phyloP scores from a whole-genome alignment of 1,140 invertebrate species.

The Panonychus citri region DNA sequence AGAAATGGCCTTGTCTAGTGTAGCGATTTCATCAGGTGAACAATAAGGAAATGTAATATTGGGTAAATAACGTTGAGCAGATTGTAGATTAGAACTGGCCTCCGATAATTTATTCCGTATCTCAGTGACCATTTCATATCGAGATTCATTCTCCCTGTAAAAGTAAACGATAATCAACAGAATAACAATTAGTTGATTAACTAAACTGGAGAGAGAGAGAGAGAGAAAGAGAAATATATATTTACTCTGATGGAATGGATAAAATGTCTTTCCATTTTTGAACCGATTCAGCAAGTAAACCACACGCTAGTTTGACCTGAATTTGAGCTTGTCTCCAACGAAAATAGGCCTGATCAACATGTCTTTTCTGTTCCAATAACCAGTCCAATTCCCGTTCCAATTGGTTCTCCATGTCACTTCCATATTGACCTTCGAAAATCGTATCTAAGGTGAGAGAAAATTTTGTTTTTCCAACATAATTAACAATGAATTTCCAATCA shows the following conservation, averaged over 20 bases:
- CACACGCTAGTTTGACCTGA: conserved; percentile 27
- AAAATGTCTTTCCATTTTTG: conserved; percentile 26
- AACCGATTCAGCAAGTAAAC: conserved; percentile 26
- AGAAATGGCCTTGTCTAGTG: conserved; percentile 27
- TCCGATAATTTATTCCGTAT: conserved; percentile 33
- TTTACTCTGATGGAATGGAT: conserved; percentile 22
- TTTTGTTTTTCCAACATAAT: conserved; percentile 3
- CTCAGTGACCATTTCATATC: conserved; percentile 29
- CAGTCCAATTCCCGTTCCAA: conserved; percentile 31
- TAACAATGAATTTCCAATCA: background rate
- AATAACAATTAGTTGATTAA: background rate
- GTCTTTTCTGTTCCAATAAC: conserved; percentile 28
- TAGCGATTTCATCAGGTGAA: conserved; percentile 29
- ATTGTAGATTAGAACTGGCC: conserved; percentile 31
- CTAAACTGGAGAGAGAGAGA: background rate
- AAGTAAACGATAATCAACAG: background rate
- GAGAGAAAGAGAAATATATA: background rate
- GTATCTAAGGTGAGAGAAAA: conserved; percentile 20
- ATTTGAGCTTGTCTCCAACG: conserved; percentile 31
- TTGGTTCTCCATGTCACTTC: conserved; percentile 27
- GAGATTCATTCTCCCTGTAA: conserved; percentile 19
- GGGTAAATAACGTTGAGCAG: conserved; percentile 30
- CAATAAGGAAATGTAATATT: conserved; percentile 37
- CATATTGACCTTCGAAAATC: conserved; percentile 31
- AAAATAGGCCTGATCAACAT: conserved; percentile 29